phyloP scores from a whole-genome alignment of 2,797 vertebrate species.

The Eulemur mongoz region DNA sequence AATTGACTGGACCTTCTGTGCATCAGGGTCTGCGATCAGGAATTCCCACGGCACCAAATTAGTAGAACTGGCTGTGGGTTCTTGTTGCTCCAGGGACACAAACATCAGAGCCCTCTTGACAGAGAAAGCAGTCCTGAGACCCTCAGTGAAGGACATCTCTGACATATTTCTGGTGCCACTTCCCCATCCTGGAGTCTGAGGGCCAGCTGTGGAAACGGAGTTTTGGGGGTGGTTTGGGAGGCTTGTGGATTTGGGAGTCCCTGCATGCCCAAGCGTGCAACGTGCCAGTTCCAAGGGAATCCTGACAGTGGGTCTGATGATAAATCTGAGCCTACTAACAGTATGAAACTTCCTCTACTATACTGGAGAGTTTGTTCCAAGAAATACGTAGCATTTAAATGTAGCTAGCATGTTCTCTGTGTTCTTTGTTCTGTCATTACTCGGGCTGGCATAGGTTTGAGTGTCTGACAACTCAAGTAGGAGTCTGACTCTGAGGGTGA shows the following conservation, averaged over 20 bases:
- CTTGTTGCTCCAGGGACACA: neutral
- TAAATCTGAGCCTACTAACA: neutral
- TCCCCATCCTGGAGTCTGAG: neutral
- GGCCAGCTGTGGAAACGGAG: neutral
- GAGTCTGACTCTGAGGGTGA: neutral
- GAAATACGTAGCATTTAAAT: neutral
- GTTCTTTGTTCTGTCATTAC: neutral
- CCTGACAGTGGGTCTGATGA: neutral
- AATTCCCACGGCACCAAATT: neutral
- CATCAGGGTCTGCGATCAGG: neutral
- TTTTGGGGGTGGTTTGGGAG: neutral
- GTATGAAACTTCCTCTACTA: neutral
- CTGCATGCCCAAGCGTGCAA: neutral
- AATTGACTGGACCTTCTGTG: neutral
- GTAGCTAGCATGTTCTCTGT: neutral
- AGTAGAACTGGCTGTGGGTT: neutral
- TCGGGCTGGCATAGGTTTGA: neutral
- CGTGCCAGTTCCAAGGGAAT: neutral
- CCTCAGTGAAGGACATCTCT: neutral
- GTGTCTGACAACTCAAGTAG: neutral
- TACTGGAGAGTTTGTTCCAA: neutral
- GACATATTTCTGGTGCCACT: neutral
- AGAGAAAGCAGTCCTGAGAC: neutral
- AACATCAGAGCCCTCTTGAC: neutral
- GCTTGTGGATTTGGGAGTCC: neutral